Evolutionary conservation across 35 echinoderm and acorn worm species (phyloP), one percentile per base, ranked within the genome.

Genomic region (Apostichopus californicus): DNA sequence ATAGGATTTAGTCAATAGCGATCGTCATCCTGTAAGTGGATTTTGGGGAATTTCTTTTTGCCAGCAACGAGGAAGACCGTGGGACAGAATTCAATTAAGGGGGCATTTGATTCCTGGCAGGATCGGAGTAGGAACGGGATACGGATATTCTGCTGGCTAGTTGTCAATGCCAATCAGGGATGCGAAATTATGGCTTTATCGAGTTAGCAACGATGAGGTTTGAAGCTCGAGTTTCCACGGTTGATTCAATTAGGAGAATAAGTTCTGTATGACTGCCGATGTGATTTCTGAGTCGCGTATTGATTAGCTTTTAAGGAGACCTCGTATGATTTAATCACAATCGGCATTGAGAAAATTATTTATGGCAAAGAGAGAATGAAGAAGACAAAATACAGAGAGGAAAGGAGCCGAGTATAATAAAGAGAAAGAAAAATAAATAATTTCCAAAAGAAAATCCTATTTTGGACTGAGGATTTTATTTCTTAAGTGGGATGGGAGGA

Each of bases 251-350:
- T 85, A 85, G 17, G 15, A 14, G 81, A 85, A 85, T 85, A 54
- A 57, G 21, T 85, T 59, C n/a, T 85, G 81, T 85, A 9, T 57
- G 81, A 85, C 54, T 58, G 81, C 1, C 13, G 55, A 59, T 58
- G 55, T 52, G 81, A 85, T 85, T 58, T 22, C 52, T 85, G 55
- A 57, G 81, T 52, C 55, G 81, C 58, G 3, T 85, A 85, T 85
- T 58, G 81, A 85, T 85, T 85, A 59, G 81, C 54, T 58, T 85
- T 85, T 85, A 85, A 85, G 81, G 81, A 85, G 81, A 85, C 81
- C 81, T 85, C 81, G 81, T 58, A 85, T 85, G 81, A 85, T 85
- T 85, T 85, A 85, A 85, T 85, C 81, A 85, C 56, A 85, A 85
- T 85, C 57, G 81, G 81, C 81, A 58, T 58, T 85, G 81, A 59